phyloP scores from a whole-genome alignment of 1,140 invertebrate genomes.

The Neoseiulus cucumeris region DNA sequence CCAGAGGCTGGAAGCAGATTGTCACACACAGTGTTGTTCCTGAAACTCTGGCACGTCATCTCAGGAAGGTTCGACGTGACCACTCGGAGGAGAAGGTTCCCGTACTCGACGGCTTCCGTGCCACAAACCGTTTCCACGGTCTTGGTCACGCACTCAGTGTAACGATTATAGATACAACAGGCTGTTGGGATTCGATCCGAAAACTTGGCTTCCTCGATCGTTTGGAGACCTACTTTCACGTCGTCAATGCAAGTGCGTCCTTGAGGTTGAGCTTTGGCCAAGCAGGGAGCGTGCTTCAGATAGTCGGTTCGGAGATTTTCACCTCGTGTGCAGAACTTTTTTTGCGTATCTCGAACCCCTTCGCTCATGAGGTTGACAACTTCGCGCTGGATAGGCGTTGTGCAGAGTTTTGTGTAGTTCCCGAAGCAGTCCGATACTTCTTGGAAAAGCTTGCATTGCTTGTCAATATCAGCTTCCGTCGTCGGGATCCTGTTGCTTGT shows the following conservation, averaged over 20 bases:
- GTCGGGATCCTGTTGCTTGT: constrained; percentile 16
- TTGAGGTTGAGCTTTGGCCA: constrained; percentile 1
- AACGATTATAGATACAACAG: constrained; percentile 15
- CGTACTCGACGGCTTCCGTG: not conserved
- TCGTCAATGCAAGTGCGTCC: not conserved
- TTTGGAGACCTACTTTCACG: not conserved
- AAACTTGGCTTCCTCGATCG: not conserved
- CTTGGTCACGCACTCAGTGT: constrained; percentile 13
- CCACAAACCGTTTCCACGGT: not conserved
- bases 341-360: constrained; percentile 17
- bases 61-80: not conserved
- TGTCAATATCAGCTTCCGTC: constrained; percentile 18
- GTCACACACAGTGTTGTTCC: not conserved
- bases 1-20: not conserved
- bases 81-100: not conserved
- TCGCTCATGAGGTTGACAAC: constrained; percentile 20
- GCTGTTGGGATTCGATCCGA: constrained; percentile 10
- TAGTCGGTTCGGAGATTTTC: not conserved
- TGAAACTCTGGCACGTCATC: not conserved
- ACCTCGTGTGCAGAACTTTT: constrained; percentile 18
- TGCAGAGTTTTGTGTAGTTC: constrained; percentile 21
- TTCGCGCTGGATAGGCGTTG: constrained; percentile 22
- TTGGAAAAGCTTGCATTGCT: constrained; percentile 18
- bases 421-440: constrained; percentile 19
- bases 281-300: not conserved